phyloP scores from a whole-genome alignment of 30 jellyfish, hydroid and myxozoan genomes.

The Sanderia malayensis region DNA sequence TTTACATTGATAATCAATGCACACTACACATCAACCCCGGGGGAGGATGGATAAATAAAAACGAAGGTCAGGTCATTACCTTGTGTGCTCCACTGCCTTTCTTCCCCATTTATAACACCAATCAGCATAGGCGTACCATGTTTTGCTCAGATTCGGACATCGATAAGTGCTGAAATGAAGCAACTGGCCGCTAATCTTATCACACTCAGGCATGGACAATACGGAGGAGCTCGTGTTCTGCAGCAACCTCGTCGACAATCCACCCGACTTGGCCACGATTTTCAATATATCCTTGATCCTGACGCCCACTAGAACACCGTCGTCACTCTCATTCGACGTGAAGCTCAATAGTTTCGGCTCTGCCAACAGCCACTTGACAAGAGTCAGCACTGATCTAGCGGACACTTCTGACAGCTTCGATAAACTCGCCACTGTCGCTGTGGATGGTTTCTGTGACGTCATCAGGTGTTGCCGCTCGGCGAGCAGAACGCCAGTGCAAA shows the following conservation, averaged over 20 bases:
- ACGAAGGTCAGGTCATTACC: too few species aligned
- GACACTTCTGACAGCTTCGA: conserved; percentile 77
- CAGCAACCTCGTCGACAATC: conserved; percentile 62
- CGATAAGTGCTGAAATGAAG: conserved; percentile 90
- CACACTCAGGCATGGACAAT: conserved; percentile 80
- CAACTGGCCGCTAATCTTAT: conserved; percentile 89
- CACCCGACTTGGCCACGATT: conserved; percentile 77
- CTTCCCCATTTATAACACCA: conserved; percentile 99
- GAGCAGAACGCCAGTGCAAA: conserved; percentile 75
- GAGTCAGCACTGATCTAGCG: conserved; percentile 74
- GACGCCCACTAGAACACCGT: conserved; percentile 55
- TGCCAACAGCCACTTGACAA: conserved; percentile 85
- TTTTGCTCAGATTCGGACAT: conserved; percentile 80
- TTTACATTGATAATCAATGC: too few species aligned
- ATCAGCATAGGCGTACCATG: conserved; percentile 97
- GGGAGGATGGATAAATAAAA: too few species aligned
- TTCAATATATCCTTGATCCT: conserved; percentile 86
- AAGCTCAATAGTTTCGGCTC: conserved; percentile 72
- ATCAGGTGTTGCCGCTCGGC: conserved; percentile 88
- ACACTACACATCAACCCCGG: too few species aligned
- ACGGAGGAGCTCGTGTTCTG: conserved; percentile 62
- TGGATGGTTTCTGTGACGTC: conserved; percentile 35
- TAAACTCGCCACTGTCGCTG: conserved; percentile 12
- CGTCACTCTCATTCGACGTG: conserved; percentile 72
- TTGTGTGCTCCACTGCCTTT: conserved; percentile 87